Percentiles rank a stretch among this genome's conserved stretches.
Conservation (phyloP, 2,797 vertebrate genomes). For the Moxostoma hubbsi region DNA sequence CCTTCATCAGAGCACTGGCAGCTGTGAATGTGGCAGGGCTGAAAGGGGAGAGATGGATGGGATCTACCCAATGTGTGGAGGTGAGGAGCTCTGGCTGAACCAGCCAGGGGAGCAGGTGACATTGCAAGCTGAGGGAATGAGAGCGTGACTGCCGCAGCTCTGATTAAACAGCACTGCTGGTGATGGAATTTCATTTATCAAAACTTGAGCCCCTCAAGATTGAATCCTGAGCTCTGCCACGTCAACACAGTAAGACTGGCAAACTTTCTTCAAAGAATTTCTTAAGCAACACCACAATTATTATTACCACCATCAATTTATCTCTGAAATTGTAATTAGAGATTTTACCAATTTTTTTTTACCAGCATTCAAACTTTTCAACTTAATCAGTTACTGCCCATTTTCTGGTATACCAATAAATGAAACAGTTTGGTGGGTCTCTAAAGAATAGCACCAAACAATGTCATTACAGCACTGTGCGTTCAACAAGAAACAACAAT, state of each 20-base stretch:
- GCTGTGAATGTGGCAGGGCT: slow-evolving; percentile 78
- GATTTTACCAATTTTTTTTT: neutral
- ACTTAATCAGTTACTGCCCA: neutral
- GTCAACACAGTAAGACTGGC: slow-evolving; percentile 5
- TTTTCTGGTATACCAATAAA: neutral
- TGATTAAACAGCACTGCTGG: slow-evolving; percentile 71
- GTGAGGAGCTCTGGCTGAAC: slow-evolving; percentile 68
- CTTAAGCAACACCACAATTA: neutral
- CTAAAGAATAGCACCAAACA: neutral
- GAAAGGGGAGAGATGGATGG: slow-evolving; percentile 49
- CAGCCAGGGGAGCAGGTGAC: slow-evolving; percentile 81
- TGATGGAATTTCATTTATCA: slow-evolving; percentile 58
- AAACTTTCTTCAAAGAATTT: slow-evolving; percentile 1
- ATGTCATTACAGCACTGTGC: too few relatives aligned
- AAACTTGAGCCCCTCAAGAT: slow-evolving; percentile 40
- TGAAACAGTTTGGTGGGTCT: neutral
- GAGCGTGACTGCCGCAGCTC: slow-evolving; percentile 75
- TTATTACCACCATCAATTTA: neutral
- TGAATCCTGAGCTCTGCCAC: neutral
- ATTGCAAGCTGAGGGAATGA: slow-evolving; percentile 77
- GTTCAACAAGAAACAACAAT: neutral
- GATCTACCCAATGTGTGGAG: slow-evolving; percentile 43
- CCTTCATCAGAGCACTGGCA: slow-evolving; percentile 83
- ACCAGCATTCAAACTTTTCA: neutral
- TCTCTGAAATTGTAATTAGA: neutral